Evolutionary conservation across 2,113 vertebrate genomes (phyloP).

Genomic region (Semicossyphus pulcher): DNA sequence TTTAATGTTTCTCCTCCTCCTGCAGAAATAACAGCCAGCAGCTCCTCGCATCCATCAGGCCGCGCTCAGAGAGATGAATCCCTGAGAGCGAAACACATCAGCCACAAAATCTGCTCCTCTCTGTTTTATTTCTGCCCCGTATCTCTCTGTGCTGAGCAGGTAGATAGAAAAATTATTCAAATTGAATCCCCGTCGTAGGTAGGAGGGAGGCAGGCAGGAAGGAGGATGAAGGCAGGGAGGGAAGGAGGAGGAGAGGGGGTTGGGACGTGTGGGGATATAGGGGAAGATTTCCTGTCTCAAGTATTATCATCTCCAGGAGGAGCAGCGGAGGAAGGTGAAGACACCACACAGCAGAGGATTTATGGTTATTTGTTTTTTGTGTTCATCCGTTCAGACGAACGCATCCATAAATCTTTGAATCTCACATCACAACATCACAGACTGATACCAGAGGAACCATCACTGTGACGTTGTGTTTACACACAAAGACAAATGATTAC

Average conservation of each 20-base stretch:
- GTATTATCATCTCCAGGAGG: constrained; percentile 1
- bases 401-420: not conserved
- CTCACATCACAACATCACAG: not conserved
- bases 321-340: not conserved
- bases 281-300: constrained; percentile 10
- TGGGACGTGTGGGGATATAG: not conserved
- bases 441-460: not conserved
- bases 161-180: constrained; percentile 53
- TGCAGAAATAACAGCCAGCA: constrained; percentile 54
- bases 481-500: too few species aligned
- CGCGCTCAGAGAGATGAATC: constrained; percentile 35
- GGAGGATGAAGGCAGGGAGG: not conserved
- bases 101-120: constrained; percentile 18
- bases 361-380: not conserved
- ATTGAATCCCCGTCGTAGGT: constrained; percentile 4
- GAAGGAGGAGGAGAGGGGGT: not conserved
- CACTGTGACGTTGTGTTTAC: not conserved
- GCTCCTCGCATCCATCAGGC: constrained; percentile 52
- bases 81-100: constrained; percentile 32
- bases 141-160: constrained; percentile 25
- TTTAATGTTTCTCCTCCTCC: constrained; percentile 50
- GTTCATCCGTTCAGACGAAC: not conserved
- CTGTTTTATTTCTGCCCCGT: not conserved
- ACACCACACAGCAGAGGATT: not conserved
- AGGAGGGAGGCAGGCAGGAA: not conserved